These are phyloP conservation scores for Champsocephalus gunnari DNA, from an alignment of 2,797 vertebrate species.

Conservation along the genomic window DNA sequence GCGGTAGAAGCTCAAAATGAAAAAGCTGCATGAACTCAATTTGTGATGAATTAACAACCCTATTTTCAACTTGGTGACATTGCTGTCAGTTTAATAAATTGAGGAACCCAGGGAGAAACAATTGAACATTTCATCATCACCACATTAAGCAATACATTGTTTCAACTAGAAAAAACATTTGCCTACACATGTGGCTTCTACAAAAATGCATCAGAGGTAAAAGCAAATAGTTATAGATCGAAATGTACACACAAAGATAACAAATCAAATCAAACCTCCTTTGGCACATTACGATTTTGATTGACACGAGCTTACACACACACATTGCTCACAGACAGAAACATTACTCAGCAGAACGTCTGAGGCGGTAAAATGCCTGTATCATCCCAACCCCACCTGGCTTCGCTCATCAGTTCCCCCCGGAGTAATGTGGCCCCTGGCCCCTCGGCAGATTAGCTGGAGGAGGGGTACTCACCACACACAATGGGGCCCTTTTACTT, in stretches of 20 bases:
- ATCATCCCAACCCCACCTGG: slow-evolving; percentile 63
- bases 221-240: neutral
- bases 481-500: slow-evolving; percentile 77
- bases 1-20: neutral
- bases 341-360: slow-evolving; percentile 62
- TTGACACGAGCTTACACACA: neutral
- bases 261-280: slow-evolving; percentile 9
- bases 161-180: neutral
- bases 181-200: neutral
- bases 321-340: slow-evolving; percentile 27
- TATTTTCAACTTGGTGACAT: neutral
- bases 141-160: neutral
- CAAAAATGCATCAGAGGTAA: neutral
- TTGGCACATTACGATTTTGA: neutral
- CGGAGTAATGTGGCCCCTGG: slow-evolving; percentile 80
- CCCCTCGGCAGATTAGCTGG: slow-evolving; percentile 69
- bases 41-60: neutral
- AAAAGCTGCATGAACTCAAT: neutral
- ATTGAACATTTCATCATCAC: neutral
- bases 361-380: slow-evolving; percentile 47
- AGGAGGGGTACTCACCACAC: slow-evolving; percentile 72
- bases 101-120: neutral
- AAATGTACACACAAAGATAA: slow-evolving; percentile 7
- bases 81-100: neutral
- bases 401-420: slow-evolving; percentile 77